Evolutionary conservation across 2,797 vertebrate genomes (phyloP), one percentile per base, ranked within the genome.

Genomic region (Buphagus erythrorhynchus): DNA sequence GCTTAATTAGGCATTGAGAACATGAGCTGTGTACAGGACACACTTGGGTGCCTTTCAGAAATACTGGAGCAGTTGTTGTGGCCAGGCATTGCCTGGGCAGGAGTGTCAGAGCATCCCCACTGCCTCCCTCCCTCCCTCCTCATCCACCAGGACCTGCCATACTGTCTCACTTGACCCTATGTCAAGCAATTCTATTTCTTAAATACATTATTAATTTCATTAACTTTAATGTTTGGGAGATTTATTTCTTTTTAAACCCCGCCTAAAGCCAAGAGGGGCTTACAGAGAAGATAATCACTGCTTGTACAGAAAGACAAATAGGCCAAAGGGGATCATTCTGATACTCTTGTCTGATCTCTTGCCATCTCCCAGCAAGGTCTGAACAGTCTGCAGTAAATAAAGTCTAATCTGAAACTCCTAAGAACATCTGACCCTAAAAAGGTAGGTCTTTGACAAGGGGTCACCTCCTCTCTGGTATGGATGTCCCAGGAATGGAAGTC

Each of bases 191-290:
- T 90, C n/a, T 72, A 36, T 88, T 83, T 65, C 88, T 84, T 92
- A 84, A 93, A 78, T 48, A 11, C 20, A 13, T 93, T 58, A 72
- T 25, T 77, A 62, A 94, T 75, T 86, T 68, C 65, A 95, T 86
- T 91, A 78, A 51, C 43, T 88, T 54, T 9, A 61, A 68, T 59
- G 24, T 15, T 91, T 67, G 24, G 59, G 61, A 52, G 68, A 46
- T 86, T 74, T 43, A 0, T 87, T 42, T 49, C 61, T 82, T 81
- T 87, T 84, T 43, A 2, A 58, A 38, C 28, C 6, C 66, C 3
- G 6, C 45, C 42, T 74, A 75, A 80, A 86, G 49, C 75, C 90
- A 75, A 58, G 58, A 51, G 58, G 33, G 33, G 28, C 35, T 90
- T 77, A 65, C 2, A 10, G 40, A 75, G 66, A 46, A 88, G n/a